Base-by-base conservation (phyloP, 2,888 invertebrate genomes). In the Icerya purchasi region DNA sequence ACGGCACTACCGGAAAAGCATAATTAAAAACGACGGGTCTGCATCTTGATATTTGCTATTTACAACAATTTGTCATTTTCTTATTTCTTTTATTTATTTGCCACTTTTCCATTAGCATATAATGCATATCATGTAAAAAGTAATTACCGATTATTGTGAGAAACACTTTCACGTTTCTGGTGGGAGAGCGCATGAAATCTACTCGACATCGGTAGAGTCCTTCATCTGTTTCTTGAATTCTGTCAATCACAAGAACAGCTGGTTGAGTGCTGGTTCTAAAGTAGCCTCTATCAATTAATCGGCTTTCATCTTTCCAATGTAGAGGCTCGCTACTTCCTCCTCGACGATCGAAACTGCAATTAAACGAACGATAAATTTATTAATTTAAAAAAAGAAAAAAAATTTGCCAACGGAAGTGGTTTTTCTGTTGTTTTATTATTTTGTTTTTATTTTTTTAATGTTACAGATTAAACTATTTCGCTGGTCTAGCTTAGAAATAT, bases 141-240 rank as follows among this genome's bases (percentile, higher is more conserved):
- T n/a, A n/a, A n/a, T n/a, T 71, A 87, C 87, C 83, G 66, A 87
- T 82, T 61, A 87, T 80, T 65, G 80, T 79, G 61, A 88, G 75
- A 64, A 80, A 76, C 63, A 86, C 80, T 68, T 83, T 79, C 63
- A 81, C 79, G 70, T 86, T 86, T 65, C 80, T 79, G 10, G 87
- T 86, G 0, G 86, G 86, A 5, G 85, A 84, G 65, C 81, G 79
- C 67, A 81, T 78, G 72, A 85, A 87, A 72, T 88, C 87, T 56
- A 87, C 84, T 61, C 86, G 73, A 70, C 88, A 88, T 62, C 84
- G 76, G 72, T 87, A 87, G 65, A 84, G 77, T 5, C 85, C 87
- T 59, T 82, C 82, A 70, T 88, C 87, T 21, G 76, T 72, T 65
- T 78, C 77, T 62, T 74, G 72, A 61, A 85, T 74, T 65, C 75